phyloP scores from a whole-genome alignment of 2,113 vertebrate species.

The Heliornis fulica region DNA sequence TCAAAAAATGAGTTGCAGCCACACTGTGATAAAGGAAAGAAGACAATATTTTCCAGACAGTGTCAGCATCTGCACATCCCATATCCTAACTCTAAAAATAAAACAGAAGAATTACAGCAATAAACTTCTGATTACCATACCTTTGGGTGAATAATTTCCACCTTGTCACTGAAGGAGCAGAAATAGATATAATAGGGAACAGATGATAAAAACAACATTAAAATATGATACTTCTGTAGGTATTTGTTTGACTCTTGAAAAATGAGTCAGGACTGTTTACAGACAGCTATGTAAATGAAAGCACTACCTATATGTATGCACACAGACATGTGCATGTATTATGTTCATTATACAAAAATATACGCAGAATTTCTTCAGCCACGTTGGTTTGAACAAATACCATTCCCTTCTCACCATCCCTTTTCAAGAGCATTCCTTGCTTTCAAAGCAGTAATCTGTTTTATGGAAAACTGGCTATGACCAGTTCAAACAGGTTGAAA shows the following conservation, averaged over 20 bases:
- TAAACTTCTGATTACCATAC: not conserved
- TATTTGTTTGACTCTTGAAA: not conserved
- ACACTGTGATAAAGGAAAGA: not conserved
- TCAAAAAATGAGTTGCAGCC: not conserved
- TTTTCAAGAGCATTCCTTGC: slow-evolving; percentile 25
- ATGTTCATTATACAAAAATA: not conserved
- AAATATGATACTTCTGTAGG: not conserved
- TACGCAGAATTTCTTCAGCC: not conserved
- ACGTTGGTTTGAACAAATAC: not conserved
- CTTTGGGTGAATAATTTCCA: not conserved
- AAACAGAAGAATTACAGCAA: not conserved
- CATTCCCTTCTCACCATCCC: not conserved
- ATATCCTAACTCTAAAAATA: not conserved
- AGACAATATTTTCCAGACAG: not conserved
- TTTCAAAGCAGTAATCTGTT: not conserved
- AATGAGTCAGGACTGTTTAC: not conserved
- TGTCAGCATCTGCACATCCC: not conserved
- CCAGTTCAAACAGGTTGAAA: not conserved
- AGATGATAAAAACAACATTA: not conserved
- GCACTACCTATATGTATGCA: not conserved
- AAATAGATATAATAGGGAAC: not conserved
- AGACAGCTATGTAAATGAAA: not conserved
- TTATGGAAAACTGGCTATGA: not conserved
- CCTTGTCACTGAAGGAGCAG: not conserved
- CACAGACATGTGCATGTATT: not conserved